Evolutionary conservation across 2,113 vertebrate species (phyloP).

Genomic region (Megaceryle torquata): DNA sequence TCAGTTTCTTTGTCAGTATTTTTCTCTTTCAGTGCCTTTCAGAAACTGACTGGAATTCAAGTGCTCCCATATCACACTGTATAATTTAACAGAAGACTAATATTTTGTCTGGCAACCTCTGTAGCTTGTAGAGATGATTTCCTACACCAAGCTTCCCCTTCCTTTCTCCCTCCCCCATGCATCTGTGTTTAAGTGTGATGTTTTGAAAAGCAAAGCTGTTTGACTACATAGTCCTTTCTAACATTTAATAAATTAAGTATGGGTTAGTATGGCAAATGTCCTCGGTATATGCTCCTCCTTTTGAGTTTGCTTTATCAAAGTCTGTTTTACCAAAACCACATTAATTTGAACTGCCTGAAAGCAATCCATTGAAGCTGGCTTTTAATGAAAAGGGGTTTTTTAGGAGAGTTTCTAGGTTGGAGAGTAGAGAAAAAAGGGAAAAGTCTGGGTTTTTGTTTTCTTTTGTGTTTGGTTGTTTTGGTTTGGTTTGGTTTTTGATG

Average conservation of each 20-base stretch:
- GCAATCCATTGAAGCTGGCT: not conserved
- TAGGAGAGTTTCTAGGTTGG: not conserved
- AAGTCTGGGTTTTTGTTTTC: not conserved
- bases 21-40: slow-evolving; percentile 16
- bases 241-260: slow-evolving; percentile 4
- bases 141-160: not conserved
- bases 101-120: slow-evolving; percentile 44
- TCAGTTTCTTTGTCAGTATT: not conserved
- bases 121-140: slow-evolving; percentile 36
- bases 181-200: not conserved
- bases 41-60: slow-evolving; percentile 20
- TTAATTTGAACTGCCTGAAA: not conserved
- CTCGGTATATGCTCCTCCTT: not conserved
- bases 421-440: not conserved
- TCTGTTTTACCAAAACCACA: not conserved
- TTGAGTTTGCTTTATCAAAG: not conserved
- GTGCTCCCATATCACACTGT: not conserved
- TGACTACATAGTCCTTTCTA: not conserved
- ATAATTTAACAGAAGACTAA: slow-evolving; percentile 53
- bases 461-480: not conserved
- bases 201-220: slow-evolving; percentile 32
- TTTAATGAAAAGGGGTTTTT: not conserved
- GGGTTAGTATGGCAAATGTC: not conserved
- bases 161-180: not conserved
- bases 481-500: not conserved